These are phyloP conservation scores for Caenorhabditis sp. DNA, from an alignment of 2,888 invertebrate species.

Conservation along the genomic window DNA sequence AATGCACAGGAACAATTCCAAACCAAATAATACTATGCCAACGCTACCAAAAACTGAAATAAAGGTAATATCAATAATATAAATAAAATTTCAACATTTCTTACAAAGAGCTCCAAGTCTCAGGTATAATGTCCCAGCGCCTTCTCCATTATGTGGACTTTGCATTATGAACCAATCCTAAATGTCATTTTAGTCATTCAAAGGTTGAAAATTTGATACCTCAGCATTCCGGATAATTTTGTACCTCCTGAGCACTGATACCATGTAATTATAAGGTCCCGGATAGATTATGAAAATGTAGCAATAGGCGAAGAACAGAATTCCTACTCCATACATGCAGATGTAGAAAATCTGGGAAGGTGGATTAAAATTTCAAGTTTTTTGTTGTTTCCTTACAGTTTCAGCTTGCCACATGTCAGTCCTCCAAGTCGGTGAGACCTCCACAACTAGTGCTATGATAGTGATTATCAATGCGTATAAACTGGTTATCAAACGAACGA, in stretches of 20 bases:
- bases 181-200: conserved; percentile 12
- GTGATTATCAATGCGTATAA: conserved; percentile 80
- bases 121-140: conserved; percentile 80
- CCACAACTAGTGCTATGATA: conserved; percentile 78
- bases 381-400: too few species aligned
- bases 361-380: background rate
- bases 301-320: conserved; percentile 78
- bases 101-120: conserved; percentile 80
- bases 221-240: conserved; percentile 54
- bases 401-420: conserved; percentile 78
- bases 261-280: conserved; percentile 68
- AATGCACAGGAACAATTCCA: conserved; percentile 80
- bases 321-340: conserved; percentile 80
- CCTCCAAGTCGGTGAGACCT: conserved; percentile 79
- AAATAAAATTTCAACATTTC: too few species aligned
- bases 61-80: too few species aligned
- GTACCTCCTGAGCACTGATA: conserved; percentile 42
- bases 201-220: conserved; percentile 16
- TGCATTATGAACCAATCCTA: conserved; percentile 71
- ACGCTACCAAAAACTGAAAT: conserved; percentile 80
- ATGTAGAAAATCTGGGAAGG: conserved; percentile 78
- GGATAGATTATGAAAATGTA: conserved; percentile 81
- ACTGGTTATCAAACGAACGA: conserved; percentile 77
- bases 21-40: conserved; percentile 81
- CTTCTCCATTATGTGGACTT: conserved; percentile 76